Base-by-base conservation (phyloP, 2,113 vertebrate genomes). In the Rhinoptilus africanus region DNA sequence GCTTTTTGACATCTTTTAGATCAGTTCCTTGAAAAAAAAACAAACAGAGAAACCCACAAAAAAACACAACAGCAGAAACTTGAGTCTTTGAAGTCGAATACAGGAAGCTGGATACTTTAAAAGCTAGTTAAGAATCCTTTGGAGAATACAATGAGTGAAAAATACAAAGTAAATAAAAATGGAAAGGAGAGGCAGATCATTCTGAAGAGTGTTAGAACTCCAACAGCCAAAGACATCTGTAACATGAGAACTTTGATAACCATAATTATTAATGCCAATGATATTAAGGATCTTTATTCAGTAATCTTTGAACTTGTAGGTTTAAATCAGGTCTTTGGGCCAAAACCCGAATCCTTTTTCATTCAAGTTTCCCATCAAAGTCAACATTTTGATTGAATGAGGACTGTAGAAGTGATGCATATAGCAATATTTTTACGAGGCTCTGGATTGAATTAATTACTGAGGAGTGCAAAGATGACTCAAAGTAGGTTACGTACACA, bases 111-210 rank as follows among this genome's bases (percentile, higher is more conserved):
- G 35, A 39, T 76, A 79, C 59, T 80, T 66, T 71, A 54, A 88
- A 95, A 80, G 47, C 27, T 53, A 88, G 6, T 67, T 66, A 93
- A 66, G 7, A 35, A 14, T 35, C 32, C 32, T 50, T 16, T 79
- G 51, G 54, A 88, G 51, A 62, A 57, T n/a, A 45, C 77, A 13
- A 34, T 0, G 4, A 45, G 23, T 19, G 83, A 74, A 93, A 97
- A 94, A 92, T 66, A 69, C 12, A 43, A 83, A 79, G 34, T 45
- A 86, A 92, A 94, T 88, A 56, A 94, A 95, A 89, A 78, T 26
- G 10, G 8, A 86, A 95, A 75, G 66, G 59, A 54, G 26, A 84
- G 17, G 27, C 27, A 93, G n/a, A 80, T 41, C 34, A 59, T 62
- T 76, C 15, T 64, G 26, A 78, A 82, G 20, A 20, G 0, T 27